Evolutionary conservation across 2,113 vertebrate species (phyloP).

Genomic region (Silurus asotus): DNA sequence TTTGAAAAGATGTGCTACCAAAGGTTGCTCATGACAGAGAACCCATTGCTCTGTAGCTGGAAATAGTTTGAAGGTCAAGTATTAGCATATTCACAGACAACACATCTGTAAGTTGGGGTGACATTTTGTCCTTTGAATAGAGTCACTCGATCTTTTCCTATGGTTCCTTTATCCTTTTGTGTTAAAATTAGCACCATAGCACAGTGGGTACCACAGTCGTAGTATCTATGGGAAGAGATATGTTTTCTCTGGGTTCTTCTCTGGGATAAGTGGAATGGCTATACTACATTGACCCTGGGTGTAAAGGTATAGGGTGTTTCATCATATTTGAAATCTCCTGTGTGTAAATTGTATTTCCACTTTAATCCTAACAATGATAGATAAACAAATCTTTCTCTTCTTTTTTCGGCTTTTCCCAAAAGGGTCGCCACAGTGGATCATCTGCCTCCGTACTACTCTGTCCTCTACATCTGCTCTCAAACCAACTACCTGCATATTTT

Average conservation of each 20-base stretch:
- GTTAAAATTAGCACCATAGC: conserved; percentile 33
- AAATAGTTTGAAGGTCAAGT: conserved; percentile 49
- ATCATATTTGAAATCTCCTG: neutral
- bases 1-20: conserved; percentile 16
- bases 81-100: conserved; percentile 31
- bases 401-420: too few relatives aligned
- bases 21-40: conserved; percentile 36
- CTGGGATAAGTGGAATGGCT: neutral
- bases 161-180: conserved; percentile 13
- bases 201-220: neutral
- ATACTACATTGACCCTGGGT: neutral
- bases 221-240: neutral
- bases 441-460: too few relatives aligned
- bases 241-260: neutral
- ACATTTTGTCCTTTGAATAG: conserved; percentile 42
- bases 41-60: conserved; percentile 20
- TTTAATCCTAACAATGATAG: neutral
- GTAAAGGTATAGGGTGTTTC: neutral
- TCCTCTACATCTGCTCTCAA: too few relatives aligned
- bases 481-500: too few relatives aligned
- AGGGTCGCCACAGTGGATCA: too few relatives aligned
- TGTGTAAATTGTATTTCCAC: neutral
- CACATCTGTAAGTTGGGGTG: conserved; percentile 28
- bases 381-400: too few relatives aligned
- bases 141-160: conserved; percentile 29